Percentiles rank a stretch among this genome's conserved stretches.
phyloP scores from a whole-genome alignment of 2,797 vertebrate species.

The Eulemur coronatus region DNA sequence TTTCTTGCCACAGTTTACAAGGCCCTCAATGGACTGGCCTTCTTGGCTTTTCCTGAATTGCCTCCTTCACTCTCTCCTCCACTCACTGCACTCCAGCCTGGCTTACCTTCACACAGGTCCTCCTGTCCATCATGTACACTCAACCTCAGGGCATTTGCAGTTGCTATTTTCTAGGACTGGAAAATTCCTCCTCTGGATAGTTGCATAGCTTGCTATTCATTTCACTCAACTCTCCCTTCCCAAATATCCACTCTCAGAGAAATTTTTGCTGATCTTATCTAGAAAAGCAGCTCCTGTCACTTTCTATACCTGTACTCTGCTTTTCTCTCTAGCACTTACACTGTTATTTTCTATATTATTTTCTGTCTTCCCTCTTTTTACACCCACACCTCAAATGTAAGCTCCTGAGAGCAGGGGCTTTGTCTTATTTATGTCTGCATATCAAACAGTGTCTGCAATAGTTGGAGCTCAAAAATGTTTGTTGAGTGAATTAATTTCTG shows the following conservation, averaged over 20 bases:
- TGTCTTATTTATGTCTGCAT: not conserved
- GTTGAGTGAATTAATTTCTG: not conserved
- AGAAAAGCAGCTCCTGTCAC: not conserved
- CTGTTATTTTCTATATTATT: not conserved
- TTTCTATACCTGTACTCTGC: not conserved
- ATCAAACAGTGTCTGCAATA: not conserved
- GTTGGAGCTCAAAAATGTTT: not conserved
- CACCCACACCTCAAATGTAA: not conserved
- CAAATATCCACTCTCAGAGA: not conserved
- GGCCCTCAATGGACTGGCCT: accelerated
- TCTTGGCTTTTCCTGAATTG: accelerated
- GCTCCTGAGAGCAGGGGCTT: not conserved
- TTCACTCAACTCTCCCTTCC: not conserved
- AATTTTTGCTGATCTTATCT: not conserved
- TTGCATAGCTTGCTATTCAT: not conserved
- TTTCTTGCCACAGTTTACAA: not conserved
- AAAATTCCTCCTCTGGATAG: not conserved
- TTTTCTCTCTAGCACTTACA: not conserved
- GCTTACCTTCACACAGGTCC: not conserved
- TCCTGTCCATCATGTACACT: accelerated
- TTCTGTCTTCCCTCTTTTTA: not conserved
- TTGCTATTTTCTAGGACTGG: not conserved
- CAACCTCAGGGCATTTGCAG: not conserved
- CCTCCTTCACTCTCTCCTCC: not conserved
- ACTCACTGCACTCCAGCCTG: not conserved